phyloP scores from a whole-genome alignment of 2,797 vertebrate species.

The Avahi laniger region DNA sequence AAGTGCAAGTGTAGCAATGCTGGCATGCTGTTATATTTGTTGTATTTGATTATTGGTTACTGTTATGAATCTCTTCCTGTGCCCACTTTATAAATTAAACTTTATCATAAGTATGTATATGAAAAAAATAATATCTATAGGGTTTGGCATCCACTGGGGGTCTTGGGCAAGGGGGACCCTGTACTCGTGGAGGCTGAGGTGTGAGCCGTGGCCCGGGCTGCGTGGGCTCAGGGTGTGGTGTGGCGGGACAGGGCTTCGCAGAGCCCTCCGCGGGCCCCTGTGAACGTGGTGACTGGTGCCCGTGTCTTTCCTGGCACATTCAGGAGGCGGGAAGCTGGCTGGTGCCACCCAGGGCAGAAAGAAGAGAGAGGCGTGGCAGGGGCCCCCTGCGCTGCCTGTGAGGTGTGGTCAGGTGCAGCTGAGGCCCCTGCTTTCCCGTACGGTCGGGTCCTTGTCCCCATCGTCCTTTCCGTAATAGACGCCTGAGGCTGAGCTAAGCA shows the following conservation, averaged over 20 bases:
- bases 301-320: not conserved
- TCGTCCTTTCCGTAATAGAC: not conserved
- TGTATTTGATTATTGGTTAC: not conserved
- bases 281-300: accelerated
- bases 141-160: not conserved
- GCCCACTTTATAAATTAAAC: not conserved
- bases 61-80: not conserved
- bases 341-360: not conserved
- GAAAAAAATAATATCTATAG: not conserved
- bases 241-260: not conserved
- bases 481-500: not conserved
- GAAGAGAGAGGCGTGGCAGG: not conserved
- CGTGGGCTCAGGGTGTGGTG: accelerated
- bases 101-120: not conserved
- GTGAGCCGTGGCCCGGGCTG: not conserved
- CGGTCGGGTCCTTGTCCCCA: too few relatives aligned
- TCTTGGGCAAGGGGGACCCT: not conserved
- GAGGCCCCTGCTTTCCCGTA: not conserved
- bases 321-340: not conserved
- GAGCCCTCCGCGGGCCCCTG: too few relatives aligned
- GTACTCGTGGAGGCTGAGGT: not conserved
- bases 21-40: not conserved
- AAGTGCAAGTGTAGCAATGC: not conserved
- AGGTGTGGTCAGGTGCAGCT: too few relatives aligned
- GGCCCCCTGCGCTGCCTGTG: accelerated